Evolutionary conservation across 2,888 invertebrate species (phyloP), one percentile per base, ranked within the genome.

Genomic region (Brachylomia viminalis): DNA sequence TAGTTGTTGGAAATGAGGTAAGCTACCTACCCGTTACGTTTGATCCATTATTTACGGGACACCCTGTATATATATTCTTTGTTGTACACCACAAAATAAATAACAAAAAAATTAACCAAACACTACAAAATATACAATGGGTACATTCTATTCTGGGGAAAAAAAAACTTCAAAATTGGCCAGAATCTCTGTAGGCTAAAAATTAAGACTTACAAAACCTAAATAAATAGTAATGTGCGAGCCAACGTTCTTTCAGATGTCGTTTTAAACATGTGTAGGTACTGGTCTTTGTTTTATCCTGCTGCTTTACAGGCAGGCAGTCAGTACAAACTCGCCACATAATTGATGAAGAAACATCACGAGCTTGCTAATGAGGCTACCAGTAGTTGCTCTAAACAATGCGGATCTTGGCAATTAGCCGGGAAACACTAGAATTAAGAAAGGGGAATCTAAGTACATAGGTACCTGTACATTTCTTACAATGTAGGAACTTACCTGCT

Each of bases 331-430:
- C 71, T 67, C 38, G 6, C 64, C 83, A 73, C 72, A 85, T 82
- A 85, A 85, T 86, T 73, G 70, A 83, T 85, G 83, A 82, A 83
- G 86, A 33, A 85, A 70, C 86, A 56, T 68, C 52, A 72, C 77
- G 77, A 52, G 86, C 83, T 67, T 67, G 56, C 83, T 83, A 85
- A 83, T 86, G 83, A 83, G 83, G 59, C 56, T 64, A 52, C 72
- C 54, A 67, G 77, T n/a, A 67, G 66, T 69, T 73, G 49, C 27
- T 77, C 59, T 61, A 56, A 73, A 85, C 83, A 83, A 86, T 82
- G 83, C 86, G 78, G 77, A 86, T 77, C 86, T 82, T 82, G 83
- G 78, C 72, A 83, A 85, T 86, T 83, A 83, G 83, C 83, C 72
- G 78, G 77, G 56, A 64, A 82, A 73, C 70, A 77, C 70, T 77